Base-by-base conservation (phyloP, 2,888 invertebrate species). In the Encarsia formosa region DNA sequence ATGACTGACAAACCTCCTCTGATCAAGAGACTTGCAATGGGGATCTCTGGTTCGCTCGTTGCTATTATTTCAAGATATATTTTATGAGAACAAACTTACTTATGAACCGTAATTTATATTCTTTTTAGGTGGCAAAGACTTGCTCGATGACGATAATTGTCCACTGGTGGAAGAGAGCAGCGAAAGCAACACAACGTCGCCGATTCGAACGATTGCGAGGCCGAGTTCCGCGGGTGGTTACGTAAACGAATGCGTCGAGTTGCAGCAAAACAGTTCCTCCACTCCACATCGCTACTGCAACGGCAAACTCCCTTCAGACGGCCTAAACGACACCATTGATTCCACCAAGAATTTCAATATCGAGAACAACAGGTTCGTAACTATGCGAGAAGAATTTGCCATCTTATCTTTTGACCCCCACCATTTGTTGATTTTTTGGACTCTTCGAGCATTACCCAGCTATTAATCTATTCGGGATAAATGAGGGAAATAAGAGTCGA, bases 1-100 rank as follows among this genome's bases (percentile, higher is more conserved):
- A 81, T 91, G 69, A 80, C 82, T 56, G 88, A 91, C 71, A 86
- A 90, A 71, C 88, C 90, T 53, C 89, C 89, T 45, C 79, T 91
- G 66, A 81, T 82, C 66, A 87, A 87, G 74, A 78, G 88, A 46
- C 80, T 91, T 59, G 86, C 89, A 44, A 84, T 88, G 80, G 88
- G 88, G 2, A 76, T 88, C 57, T 81, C 85, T 52, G 63, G 57
- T 54, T 22, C 47, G 41, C n/a, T n/a, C n/a, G n/a, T n/a, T n/a
- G n/a, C n/a, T n/a, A n/a, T n/a, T n/a, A n/a, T n/a, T n/a, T n/a
- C n/a, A n/a, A n/a, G n/a, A n/a, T n/a, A n/a, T n/a, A n/a, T n/a
- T n/a, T n/a, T n/a, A n/a, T n/a, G n/a, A n/a, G n/a, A n/a, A n/a
- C n/a, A n/a, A n/a, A n/a, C n/a, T 26, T 11, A 5, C 26, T 5